Conservation (phyloP, 2,888 invertebrate species). For the Octonoba sinensis region DNA sequence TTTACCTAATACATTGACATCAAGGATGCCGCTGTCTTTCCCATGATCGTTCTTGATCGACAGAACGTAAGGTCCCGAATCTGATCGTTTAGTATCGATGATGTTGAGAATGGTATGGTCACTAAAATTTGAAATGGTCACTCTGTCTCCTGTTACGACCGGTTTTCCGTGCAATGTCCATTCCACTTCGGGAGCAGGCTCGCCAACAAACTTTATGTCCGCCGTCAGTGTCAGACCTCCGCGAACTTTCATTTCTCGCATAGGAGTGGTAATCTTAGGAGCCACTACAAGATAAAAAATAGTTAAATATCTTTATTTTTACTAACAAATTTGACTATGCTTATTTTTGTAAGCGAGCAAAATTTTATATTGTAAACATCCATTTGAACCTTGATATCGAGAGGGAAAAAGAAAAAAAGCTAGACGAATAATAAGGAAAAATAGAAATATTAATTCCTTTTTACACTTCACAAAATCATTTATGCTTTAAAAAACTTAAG, state of each 20-base stretch:
- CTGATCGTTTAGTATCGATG: conserved; percentile 90
- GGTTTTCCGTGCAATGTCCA: conserved; percentile 72
- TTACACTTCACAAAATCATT: too few relatives aligned
- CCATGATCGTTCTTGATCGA: conserved; percentile 92
- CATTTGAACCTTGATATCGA: too few relatives aligned
- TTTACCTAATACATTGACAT: conserved; percentile 84
- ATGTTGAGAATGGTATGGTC: conserved; percentile 93
- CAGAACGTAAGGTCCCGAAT: conserved; percentile 91
- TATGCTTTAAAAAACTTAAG: too few relatives aligned
- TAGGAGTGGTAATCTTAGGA: conserved; percentile 92
- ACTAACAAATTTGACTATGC: too few relatives aligned
- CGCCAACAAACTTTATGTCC: conserved; percentile 80
- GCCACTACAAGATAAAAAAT: conserved; percentile 76
- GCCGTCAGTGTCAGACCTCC: conserved; percentile 91
- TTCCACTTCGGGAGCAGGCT: conserved; percentile 72
- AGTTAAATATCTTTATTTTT: conserved; percentile 62
- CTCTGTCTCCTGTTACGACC: conserved; percentile 80
- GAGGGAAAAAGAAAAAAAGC: too few relatives aligned
- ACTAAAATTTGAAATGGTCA: conserved; percentile 90
- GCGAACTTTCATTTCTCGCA: conserved; percentile 90
- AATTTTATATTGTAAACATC: not conserved
- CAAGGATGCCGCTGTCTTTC: conserved; percentile 90
- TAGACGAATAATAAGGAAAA: too few relatives aligned
- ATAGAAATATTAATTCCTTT: too few relatives aligned
- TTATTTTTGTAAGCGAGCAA: not conserved